phyloP scores from a whole-genome alignment of 2,797 vertebrate genomes.

The Gallirallus australis region DNA sequence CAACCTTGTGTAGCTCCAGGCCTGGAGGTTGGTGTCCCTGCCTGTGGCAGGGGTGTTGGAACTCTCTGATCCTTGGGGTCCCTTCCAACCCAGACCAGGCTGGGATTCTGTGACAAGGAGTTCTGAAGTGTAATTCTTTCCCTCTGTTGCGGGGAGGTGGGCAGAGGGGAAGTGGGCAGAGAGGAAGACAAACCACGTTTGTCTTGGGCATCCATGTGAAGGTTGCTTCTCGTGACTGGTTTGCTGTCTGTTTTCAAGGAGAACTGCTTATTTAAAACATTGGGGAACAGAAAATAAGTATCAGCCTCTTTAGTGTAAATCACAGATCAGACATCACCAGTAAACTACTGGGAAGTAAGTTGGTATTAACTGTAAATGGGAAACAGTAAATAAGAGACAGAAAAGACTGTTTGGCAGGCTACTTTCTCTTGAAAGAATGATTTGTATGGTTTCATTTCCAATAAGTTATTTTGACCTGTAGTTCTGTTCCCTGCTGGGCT shows the following conservation, averaged over 20 bases:
- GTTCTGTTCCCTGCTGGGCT: background rate
- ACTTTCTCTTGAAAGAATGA: background rate
- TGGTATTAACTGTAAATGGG: background rate
- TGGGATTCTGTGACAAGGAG: no score
- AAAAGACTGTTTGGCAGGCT: background rate
- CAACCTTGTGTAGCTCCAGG: no score
- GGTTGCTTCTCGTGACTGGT: background rate
- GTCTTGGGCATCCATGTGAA: background rate
- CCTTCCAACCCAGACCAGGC: no score
- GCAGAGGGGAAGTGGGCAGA: background rate
- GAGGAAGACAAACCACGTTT: background rate
- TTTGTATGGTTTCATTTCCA: background rate
- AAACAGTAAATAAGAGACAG: conserved; percentile 21
- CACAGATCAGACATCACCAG: background rate
- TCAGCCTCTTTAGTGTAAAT: background rate
- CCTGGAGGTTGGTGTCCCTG: no score
- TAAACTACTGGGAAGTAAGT: conserved; percentile 8
- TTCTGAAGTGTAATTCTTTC: background rate
- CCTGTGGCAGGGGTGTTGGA: no score
- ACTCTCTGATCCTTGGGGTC: no score
- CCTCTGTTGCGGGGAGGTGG: background rate
- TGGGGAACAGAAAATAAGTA: conserved; percentile 23
- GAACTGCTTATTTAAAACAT: conserved; percentile 24
- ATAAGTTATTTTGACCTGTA: background rate
- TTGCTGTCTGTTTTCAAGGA: background rate